Evolutionary conservation across 1,140 invertebrate genomes (phyloP).

Genomic region (Drosophila tristis): DNA sequence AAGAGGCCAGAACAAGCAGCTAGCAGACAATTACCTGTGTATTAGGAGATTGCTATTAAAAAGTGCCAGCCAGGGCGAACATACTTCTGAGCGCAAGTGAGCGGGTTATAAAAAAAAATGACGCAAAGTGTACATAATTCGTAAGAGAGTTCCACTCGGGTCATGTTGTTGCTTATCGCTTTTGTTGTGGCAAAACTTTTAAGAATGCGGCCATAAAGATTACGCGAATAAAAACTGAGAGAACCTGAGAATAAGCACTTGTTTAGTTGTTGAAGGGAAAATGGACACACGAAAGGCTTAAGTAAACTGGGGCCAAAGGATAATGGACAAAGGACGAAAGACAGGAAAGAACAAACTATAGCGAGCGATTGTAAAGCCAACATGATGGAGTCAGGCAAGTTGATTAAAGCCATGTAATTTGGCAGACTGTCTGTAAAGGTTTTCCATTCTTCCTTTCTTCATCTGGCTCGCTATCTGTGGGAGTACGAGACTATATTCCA

Average conservation of each 20-base stretch:
- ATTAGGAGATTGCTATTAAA: constrained; percentile 56
- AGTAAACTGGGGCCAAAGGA: constrained; percentile 34
- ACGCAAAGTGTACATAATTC: constrained; percentile 9
- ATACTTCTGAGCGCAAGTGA: constrained; percentile 19
- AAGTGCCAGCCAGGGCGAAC: constrained; percentile 24
- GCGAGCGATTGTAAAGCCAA: constrained; percentile 33
- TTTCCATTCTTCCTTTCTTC: not conserved
- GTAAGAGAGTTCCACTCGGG: not conserved
- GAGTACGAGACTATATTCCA: not conserved
- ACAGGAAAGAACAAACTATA: constrained; percentile 3
- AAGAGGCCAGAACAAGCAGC: not conserved
- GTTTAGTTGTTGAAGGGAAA: constrained; percentile 30
- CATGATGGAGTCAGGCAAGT: constrained; percentile 15
- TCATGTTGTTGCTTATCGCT: constrained; percentile 9
- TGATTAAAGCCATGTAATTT: constrained; percentile 42
- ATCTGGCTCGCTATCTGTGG: not conserved
- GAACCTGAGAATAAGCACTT: constrained; percentile 30
- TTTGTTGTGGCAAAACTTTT: constrained; percentile 38
- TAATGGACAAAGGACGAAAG: constrained; percentile 23
- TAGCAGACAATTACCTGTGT: constrained; percentile 42
- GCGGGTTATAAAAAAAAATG: not conserved
- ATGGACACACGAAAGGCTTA: constrained; percentile 45
- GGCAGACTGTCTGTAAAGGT: constrained; percentile 15
- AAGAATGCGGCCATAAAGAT: constrained; percentile 35
- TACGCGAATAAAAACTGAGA: constrained; percentile 1